phyloP scores from a whole-genome alignment of 2,797 vertebrate genomes.

The Enteromius mattozi region DNA sequence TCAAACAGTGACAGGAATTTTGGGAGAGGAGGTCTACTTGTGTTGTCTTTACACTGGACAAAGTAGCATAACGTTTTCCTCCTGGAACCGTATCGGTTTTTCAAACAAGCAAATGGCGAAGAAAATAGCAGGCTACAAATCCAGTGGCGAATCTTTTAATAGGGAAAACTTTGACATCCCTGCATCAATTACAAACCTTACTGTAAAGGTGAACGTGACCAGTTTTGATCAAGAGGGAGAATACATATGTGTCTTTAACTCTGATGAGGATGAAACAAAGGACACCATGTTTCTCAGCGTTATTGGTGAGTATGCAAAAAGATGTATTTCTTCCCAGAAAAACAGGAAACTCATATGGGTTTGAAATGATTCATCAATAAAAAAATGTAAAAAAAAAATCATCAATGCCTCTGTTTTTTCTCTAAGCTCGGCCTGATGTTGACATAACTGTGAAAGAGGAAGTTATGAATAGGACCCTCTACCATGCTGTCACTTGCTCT shows the following conservation, averaged over 20 bases:
- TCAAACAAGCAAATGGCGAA: constrained; percentile 44
- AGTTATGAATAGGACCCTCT: constrained; percentile 65
- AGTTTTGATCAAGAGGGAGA: constrained; percentile 70
- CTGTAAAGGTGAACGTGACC: constrained; percentile 67
- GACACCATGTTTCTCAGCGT: constrained; percentile 64
- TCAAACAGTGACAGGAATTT: constrained; percentile 65
- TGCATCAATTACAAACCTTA: constrained; percentile 74
- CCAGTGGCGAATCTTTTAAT: rapidly evolving
- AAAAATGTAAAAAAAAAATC: not conserved
- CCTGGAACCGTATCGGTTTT: constrained; percentile 66
- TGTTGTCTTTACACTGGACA: constrained; percentile 70
- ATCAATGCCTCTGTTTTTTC: constrained; percentile 12
- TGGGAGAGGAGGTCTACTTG: constrained; percentile 72
- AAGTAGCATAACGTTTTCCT: constrained; percentile 38
- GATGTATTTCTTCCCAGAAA: not conserved
- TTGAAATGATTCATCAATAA: not conserved
- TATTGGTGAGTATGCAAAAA: constrained; percentile 68
- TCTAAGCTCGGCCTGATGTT: constrained; percentile 71
- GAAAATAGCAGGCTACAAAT: constrained; percentile 62
- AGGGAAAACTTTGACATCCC: constrained; percentile 62
- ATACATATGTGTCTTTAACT: constrained; percentile 72
- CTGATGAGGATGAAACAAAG: not conserved
- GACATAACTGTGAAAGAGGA: constrained; percentile 60
- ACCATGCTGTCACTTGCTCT: constrained; percentile 75
- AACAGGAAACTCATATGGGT: not conserved